Base-by-base conservation (phyloP, 1,140 invertebrate species). In the Ptiloglossa arizonensis region DNA sequence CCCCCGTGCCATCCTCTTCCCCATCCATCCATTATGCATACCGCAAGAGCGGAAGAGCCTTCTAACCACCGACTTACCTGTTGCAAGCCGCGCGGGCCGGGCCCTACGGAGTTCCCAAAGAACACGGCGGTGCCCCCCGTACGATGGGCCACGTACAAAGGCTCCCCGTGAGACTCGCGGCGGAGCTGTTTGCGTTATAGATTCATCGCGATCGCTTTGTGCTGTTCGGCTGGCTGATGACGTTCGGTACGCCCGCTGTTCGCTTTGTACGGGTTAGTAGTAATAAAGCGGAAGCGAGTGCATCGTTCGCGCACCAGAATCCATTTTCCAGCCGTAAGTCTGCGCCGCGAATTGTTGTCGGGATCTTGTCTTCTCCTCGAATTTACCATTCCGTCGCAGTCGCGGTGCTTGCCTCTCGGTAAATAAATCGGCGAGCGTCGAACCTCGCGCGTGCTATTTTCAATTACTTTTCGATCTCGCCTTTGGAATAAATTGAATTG, bases 21-120 rank as follows among this genome's bases (percentile, higher is more conserved):
- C 46, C 32, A 29, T 76, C 50, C n/a, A 77, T 81, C 60, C 72
- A 81, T 81, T 77, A 81, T 81, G 66, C 48, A 82, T 77, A 66
- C 41, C 59, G 52, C 63, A 29, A 70, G 41, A 81, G 29, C 63
- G 68, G 38, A 70, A 66, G 63, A 54, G 19, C 38, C 35, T 22
- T 66, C 52, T 70, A 81, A 76, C 77, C 70, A 35, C 46, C 38
- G 59, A 82, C 79, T 82, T 77, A 82, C 81, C 79, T 82, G 81
- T 82, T 82, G 79, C 81, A 22, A 79, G 19, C 15, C 2, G 38
- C 52, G n/a, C 27, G 17, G 48, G 41, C 11, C 52, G 29, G 22
- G 22, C 9, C 22, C 48, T 46, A 41, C 3, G 29, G 38, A 77
- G 52, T 77, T 82, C 29, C 54, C 79, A 81, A 66, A 68, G 57